Conservation (phyloP, 2,888 invertebrate genomes). For the Caenorhabditis becei region DNA sequence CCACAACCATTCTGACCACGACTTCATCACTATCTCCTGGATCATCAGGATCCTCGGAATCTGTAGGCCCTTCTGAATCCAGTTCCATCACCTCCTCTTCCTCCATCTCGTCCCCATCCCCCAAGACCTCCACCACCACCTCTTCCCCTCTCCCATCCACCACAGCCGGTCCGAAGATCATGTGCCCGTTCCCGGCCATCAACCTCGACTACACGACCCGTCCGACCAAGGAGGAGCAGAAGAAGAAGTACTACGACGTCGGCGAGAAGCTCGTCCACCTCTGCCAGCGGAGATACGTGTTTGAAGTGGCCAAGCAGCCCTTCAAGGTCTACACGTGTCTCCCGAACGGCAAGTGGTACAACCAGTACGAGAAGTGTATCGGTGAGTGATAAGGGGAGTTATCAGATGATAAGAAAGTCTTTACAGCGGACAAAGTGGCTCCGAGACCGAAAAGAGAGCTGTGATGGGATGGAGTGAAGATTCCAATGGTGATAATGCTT, state of each 20-base stretch:
- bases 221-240: neutral
- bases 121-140: neutral
- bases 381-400: neutral
- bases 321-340: neutral
- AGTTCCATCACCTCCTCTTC: too few species aligned
- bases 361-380: neutral
- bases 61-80: too few species aligned
- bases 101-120: neutral
- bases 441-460: neutral
- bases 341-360: neutral
- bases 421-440: neutral
- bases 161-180: neutral
- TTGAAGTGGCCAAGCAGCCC: neutral
- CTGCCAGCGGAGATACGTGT: slow-evolving; percentile 4
- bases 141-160: neutral
- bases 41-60: neutral
- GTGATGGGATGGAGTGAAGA: neutral
- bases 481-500: too few species aligned
- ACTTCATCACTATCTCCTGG: neutral
- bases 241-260: neutral
- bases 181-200: neutral
- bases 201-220: neutral
- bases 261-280: slow-evolving; percentile 1
- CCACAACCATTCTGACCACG: neutral
- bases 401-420: neutral